Percentiles rank a stretch among this genome's conserved stretches.
Conservation (phyloP, 2,113 vertebrate species). For the Strix aluco region DNA sequence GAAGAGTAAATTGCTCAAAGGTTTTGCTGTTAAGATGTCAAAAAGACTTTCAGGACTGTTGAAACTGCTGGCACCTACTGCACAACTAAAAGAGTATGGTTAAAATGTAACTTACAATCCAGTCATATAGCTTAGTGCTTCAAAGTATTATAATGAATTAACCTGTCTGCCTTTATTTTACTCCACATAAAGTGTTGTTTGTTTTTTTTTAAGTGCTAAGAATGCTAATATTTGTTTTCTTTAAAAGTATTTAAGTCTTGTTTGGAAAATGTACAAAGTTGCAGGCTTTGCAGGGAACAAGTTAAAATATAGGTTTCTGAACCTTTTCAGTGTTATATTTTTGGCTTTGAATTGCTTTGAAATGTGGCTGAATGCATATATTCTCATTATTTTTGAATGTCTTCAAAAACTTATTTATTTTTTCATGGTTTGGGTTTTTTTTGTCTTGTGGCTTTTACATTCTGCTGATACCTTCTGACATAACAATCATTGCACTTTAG, state of each 20-base stretch:
- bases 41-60: not conserved
- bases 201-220: not conserved
- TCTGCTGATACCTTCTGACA: not conserved
- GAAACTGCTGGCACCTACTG: not conserved
- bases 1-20: not conserved
- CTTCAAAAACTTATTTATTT: not conserved
- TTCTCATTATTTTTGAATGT: not conserved
- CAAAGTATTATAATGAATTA: not conserved
- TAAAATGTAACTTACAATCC: not conserved
- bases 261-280: not conserved
- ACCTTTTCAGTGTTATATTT: not conserved
- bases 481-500: slow-evolving; percentile 17
- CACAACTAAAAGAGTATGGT: not conserved
- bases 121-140: not conserved
- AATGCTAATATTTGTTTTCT: not conserved
- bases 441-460: not conserved
- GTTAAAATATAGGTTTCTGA: not conserved
- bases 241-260: not conserved
- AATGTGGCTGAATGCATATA: not conserved
- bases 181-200: not conserved
- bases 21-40: not conserved
- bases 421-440: not conserved
- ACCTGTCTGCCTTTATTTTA: not conserved
- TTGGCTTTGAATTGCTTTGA: not conserved
- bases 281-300: not conserved